These are phyloP conservation scores for Eutolmus rufibarbis DNA, from an alignment of 2,888 invertebrate genomes.

Conservation along the genomic window DNA sequence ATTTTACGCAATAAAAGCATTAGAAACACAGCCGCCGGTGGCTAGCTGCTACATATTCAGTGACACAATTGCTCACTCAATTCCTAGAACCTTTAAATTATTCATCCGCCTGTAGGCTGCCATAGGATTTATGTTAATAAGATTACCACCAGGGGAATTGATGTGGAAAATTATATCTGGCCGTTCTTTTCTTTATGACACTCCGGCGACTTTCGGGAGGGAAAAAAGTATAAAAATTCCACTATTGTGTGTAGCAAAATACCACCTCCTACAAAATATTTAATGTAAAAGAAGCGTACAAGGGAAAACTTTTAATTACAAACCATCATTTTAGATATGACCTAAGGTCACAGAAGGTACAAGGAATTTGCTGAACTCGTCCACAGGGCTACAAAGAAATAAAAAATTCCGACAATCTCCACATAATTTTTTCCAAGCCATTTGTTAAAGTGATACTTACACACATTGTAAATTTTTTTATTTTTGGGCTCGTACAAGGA, in stretches of 20 bases:
- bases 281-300: background rate
- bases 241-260: background rate
- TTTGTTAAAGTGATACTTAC: background rate
- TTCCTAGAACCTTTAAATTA: background rate
- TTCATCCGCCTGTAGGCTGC: background rate
- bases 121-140: constrained; percentile 11
- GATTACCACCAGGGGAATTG: constrained; percentile 1
- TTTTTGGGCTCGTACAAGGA: background rate
- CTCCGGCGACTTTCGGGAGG: background rate
- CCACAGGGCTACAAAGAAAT: background rate
- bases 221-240: background rate
- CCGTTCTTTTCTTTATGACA: background rate
- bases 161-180: constrained; percentile 8
- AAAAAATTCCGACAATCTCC: background rate
- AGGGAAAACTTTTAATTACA: background rate
- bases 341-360: background rate
- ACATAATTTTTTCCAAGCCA: background rate
- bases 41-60: background rate
- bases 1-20: background rate
- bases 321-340: background rate
- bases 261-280: background rate
- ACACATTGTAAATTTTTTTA: background rate
- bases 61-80: constrained; percentile 11
- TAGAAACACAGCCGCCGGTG: background rate
- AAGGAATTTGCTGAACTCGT: background rate